Evolutionary conservation across 2,797 vertebrate species (phyloP).

Genomic region (Phoebastria nigripes): DNA sequence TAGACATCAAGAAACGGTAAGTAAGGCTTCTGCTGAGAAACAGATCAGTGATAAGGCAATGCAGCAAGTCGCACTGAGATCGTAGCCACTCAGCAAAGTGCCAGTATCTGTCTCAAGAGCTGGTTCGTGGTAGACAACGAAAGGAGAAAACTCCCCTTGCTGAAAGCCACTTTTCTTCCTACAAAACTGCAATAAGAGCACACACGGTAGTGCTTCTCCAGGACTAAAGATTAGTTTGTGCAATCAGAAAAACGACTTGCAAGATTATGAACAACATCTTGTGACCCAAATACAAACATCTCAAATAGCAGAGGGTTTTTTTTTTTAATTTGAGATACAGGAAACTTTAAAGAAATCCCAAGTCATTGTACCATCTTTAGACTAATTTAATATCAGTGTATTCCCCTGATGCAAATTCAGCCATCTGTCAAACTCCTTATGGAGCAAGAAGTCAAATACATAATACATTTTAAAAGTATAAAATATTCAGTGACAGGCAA

Average conservation of each 20-base stretch:
- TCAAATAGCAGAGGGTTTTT: neutral
- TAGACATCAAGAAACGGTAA: neutral
- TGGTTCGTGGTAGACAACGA: neutral
- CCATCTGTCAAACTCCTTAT: slow-evolving; percentile 7
- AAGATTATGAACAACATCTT: neutral
- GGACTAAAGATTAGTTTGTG: neutral
- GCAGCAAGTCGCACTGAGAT: neutral
- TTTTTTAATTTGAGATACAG: neutral
- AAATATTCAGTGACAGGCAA: neutral
- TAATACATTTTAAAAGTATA: neutral
- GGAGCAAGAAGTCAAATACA: neutral
- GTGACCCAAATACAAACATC: neutral
- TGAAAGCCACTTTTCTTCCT: neutral
- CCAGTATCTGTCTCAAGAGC: neutral
- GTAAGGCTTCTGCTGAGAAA: neutral
- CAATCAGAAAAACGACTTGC: neutral
- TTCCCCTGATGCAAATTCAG: neutral
- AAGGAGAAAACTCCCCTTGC: neutral
- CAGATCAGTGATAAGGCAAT: neutral
- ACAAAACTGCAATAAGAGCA: neutral
- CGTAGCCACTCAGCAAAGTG: fast-evolving
- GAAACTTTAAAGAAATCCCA: neutral
- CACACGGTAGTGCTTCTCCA: neutral
- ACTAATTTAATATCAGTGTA: neutral
- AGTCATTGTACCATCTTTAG: neutral